Evolutionary conservation across 2,113 vertebrate species (phyloP).

Genomic region (Labeo rohita): DNA sequence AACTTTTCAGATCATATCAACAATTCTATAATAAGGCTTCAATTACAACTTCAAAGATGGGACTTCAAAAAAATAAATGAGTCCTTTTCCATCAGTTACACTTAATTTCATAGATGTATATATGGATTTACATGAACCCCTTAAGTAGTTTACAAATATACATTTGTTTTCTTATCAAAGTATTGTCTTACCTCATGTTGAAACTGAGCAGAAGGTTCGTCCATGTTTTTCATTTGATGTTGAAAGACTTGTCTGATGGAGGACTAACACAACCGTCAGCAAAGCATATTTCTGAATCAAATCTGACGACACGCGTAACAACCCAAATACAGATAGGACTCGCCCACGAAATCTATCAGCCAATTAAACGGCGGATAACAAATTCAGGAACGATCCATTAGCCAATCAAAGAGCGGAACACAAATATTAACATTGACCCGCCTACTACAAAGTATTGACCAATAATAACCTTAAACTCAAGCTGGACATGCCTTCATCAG

Average conservation of each 20-base stretch:
- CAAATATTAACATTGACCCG: background rate
- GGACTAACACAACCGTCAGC: background rate
- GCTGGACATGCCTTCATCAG: background rate
- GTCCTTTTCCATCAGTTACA: background rate
- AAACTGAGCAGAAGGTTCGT: background rate
- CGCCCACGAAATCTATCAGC: background rate
- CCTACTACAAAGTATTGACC: background rate
- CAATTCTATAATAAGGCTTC: background rate
- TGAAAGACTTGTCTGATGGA: background rate
- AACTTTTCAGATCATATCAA: background rate
- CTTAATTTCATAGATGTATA: background rate
- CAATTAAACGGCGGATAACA: background rate
- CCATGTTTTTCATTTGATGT: background rate
- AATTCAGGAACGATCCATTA: background rate
- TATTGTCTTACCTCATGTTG: conserved; percentile 8
- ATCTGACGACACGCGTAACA: conserved; percentile 11
- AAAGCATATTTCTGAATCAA: background rate
- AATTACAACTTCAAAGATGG: background rate
- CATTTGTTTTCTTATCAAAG: background rate
- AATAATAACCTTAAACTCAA: background rate
- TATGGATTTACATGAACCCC: background rate
- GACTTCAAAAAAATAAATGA: background rate
- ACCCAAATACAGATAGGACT: background rate
- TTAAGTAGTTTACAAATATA: background rate
- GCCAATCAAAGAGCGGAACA: background rate